Base-by-base conservation (phyloP, 2,888 invertebrate genomes). In the Ferrisia virgata region DNA sequence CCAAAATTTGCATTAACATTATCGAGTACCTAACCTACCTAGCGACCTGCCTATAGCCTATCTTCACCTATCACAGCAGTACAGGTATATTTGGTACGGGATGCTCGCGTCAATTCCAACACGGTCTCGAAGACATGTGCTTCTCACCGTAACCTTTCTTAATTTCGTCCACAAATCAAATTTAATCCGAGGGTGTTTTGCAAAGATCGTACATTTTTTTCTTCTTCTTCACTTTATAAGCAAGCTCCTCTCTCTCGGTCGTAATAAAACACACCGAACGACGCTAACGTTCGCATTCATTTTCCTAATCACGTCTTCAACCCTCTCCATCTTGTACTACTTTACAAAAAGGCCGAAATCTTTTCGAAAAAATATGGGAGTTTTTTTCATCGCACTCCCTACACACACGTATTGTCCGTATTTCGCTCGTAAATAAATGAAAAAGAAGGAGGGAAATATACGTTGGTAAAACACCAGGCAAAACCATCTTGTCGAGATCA, bases 141-240 rank as follows among this genome's bases (percentile, higher is more conserved):
- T 22, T 22, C 3, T 13, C 28, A 31, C 64, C 64, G 28, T 28
- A 28, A 28, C 64, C 64, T 64, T 64, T 28, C 64, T 64, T 64
- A 64, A 64, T 64, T 64, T 64, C 64, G 15, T 64, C 64, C 15
- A 64, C 64, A 64, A 64, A 64, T 64, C 64, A 64, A 64, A 64
- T 64, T 28, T 28, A 64, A 64, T 28, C 28, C 25, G 11, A 64
- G 28, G 64, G 64, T 18, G 22, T 53, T 53, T 64, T 28, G 64
- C 64, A 6, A 64, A 28, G 13, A 13, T 15, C 28, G 28, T 64
- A 28, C n/a, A n/a, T 64, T 18, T 8, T 64, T 64, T 28, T 64
- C 28, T 22, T 4, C 1, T 53, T 53, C 18, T 53, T 0, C 9
- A 9, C 18, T 18, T 5, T 5, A 53, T 53, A 53, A 53, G 53